phyloP scores from a whole-genome alignment of 2,797 vertebrate genomes.

The Enteromius unitaeniatus region DNA sequence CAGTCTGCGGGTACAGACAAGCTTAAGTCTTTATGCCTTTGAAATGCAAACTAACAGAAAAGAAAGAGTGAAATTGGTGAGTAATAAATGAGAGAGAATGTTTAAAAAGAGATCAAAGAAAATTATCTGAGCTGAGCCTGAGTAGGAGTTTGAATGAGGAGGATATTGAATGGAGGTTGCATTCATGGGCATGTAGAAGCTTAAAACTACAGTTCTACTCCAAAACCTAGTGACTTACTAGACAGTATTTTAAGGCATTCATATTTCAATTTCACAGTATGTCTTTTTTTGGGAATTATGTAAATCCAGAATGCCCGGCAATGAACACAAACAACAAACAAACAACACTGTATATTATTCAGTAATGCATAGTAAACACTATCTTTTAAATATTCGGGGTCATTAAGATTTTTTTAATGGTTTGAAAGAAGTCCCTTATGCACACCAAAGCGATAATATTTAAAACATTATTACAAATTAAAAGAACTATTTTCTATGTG shows the following conservation, averaged over 20 bases:
- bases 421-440: not conserved
- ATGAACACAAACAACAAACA: no score
- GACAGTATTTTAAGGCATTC: not conserved
- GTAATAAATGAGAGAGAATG: not conserved
- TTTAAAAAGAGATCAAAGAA: not conserved
- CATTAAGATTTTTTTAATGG: not conserved
- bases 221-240: not conserved
- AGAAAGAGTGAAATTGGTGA: not conserved
- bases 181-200: not conserved
- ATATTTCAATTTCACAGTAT: not conserved
- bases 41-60: constrained; percentile 45
- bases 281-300: not conserved
- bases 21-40: constrained; percentile 38
- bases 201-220: not conserved
- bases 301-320: not conserved
- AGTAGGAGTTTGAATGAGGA: not conserved
- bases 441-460: not conserved
- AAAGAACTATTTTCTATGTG: no score
- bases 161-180: not conserved
- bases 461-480: not conserved
- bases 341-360: not conserved
- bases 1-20: constrained; percentile 38
- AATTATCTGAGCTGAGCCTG: not conserved
- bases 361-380: not conserved
- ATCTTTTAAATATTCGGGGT: not conserved